Evolutionary conservation across 2,797 vertebrate genomes (phyloP), one percentile per base, ranked within the genome.

Genomic region (Neostethus bicornis): DNA sequence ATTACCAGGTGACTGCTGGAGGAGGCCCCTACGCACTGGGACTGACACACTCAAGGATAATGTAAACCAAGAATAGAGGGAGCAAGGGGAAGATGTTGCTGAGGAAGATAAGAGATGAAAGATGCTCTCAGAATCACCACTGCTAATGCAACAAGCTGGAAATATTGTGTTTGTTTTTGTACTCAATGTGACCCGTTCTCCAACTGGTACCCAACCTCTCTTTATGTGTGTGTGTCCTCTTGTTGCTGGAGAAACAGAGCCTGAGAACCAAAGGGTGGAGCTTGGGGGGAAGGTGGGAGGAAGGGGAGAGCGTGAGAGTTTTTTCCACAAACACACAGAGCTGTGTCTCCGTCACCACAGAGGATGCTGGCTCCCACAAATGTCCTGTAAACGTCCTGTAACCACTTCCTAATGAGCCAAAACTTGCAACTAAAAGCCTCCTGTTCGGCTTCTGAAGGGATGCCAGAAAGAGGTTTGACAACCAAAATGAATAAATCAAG

Each of bases 1-100:
- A 75, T 68, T 73, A 90, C 75, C 86, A 89, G 88, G 82, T 89
- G 89, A 87, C 77, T 82, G 72, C 75, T 70, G 70, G 69, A 77
- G 66, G 76, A 86, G 60, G 58, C 29, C 46, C 17, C 50, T 60
- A 80, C 81, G 81, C 55, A 43, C 56, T 43, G 84, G 74, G 77
- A 77, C 23, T 43, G 55, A 47, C 61, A 43, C 51, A 44, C 50
- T 77, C 81, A 87, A 87, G 85, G 84, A 84, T 80, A 79, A 70
- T 61, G 65, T 48, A 45, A 21, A 42, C 29, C 31, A 50, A 41
- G 32, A 66, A 38, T 42, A n/a, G n/a, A 54, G 61, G 46, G 43
- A 17, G 21, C 42, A 20, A 7, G 3, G 48, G 43, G 39, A 11
- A 32, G 43, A 43, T 48, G 58, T 37, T 41, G 70, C 52, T 56